Evolutionary conservation across 2,888 invertebrate species (phyloP), one percentile per base, ranked within the genome.

Genomic region (Tethea ocularis): DNA sequence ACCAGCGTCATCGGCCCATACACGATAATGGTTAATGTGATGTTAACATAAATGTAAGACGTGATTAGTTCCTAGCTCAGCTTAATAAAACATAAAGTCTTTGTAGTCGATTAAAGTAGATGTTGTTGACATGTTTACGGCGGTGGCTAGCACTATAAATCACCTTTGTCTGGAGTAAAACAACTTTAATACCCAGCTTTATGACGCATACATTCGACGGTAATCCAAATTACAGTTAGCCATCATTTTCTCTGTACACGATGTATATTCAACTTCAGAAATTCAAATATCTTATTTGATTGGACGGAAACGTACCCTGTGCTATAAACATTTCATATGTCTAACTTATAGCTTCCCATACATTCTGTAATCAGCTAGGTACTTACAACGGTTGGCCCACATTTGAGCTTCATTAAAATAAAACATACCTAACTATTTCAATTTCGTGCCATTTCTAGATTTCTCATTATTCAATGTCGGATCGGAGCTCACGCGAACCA

Each of bases 401-500:
- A 86, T 87, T 67, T 46, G 17, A 69, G 57, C 67, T 80, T 86
- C 84, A 87, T 87, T 86, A 87, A 84, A 86, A 84, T 82, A 86
- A 86, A 88, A 84, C 82, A 79, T 74, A 81, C 78, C 29, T 2
- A 8, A 1, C 29, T 29, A 33, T 8, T 13, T 85, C 81, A 86
- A 84, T 86, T 86, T 82, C 78, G 83, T 83, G 77, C 72, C 81
- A 86, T 87, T 86, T 86, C 75, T 70, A 56, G 69, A 75, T 74
- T 71, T 78, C 82, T 87, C 88, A 88, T 90, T 85, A 89, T 82
- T 89, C 87, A 88, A 87, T 84, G 89, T 86, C 84, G 72, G 75
- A 62, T 86, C 84, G 72, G 75, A 62, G 66, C 73, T 72, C 90
- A 91, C 89, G 89, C 89, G 75, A 88, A 81, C 78, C 74, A 68